These are phyloP conservation scores for Rhincodon typus DNA, from an alignment of 2,797 vertebrate genomes.

Conservation along the genomic window DNA sequence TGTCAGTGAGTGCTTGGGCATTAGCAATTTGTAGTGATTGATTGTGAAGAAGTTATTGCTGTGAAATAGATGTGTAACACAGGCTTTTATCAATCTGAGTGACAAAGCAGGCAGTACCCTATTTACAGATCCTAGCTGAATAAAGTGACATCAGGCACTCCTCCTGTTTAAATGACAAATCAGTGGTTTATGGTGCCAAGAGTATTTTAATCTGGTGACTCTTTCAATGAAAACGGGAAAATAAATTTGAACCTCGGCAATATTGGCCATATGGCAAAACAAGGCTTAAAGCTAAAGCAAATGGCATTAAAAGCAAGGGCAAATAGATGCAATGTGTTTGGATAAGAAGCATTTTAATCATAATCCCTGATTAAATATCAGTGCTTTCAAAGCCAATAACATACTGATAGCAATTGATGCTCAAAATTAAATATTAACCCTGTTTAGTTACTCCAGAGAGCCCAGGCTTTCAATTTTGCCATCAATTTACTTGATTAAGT, in stretches of 20 bases:
- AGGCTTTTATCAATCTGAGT: constrained; percentile 58
- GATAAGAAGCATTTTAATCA: constrained; percentile 48
- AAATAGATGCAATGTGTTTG: constrained; percentile 49
- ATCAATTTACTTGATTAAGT: constrained; percentile 34
- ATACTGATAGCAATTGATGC: constrained; percentile 29
- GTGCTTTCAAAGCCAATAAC: constrained; percentile 42
- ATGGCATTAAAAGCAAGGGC: constrained; percentile 57
- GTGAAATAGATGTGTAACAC: constrained; percentile 58
- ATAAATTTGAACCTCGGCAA: constrained; percentile 49
- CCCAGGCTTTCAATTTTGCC: constrained; percentile 20
- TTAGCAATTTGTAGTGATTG: constrained; percentile 51
- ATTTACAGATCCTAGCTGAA: constrained; percentile 55
- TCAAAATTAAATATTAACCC: constrained; percentile 39
- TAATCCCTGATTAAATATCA: constrained; percentile 45
- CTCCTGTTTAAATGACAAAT: constrained; percentile 60
- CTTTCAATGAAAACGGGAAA: constrained; percentile 37
- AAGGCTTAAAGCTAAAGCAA: constrained; percentile 57
- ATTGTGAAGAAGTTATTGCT: constrained; percentile 55
- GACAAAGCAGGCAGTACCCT: constrained; percentile 53
- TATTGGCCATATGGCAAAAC: constrained; percentile 56
- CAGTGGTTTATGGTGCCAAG: constrained; percentile 55
- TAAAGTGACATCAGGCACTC: constrained; percentile 60
- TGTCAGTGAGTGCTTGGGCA: constrained; percentile 50
- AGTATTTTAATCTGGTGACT: constrained; percentile 54
- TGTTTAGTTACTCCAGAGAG: constrained; percentile 18